Base-by-base conservation (phyloP, 2,888 invertebrate genomes). In the Campoletis raptor region DNA sequence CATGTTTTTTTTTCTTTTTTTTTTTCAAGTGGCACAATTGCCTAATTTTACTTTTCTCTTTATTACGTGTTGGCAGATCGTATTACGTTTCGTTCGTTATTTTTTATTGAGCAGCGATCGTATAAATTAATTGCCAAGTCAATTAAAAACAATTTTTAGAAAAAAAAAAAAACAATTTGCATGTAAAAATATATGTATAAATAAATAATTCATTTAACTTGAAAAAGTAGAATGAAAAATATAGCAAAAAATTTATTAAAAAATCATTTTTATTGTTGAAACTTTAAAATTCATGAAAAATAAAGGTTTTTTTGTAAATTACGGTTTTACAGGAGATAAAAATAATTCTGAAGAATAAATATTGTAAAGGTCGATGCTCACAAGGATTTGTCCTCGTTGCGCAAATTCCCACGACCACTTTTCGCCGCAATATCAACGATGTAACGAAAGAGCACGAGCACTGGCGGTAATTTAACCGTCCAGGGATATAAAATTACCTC, bases 391-490 rank as follows among this genome's bases (percentile, higher is more conserved):
- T 30, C 45, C 54, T 81, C 48, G 40, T 72, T 40, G 37, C 18
- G 79, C 48, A 69, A 86, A 88, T 90, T 90, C 90, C 88, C 88
- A 89, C 88, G 87, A 86, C 81, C 82, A 82, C 57, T 82, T 30
- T 30, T 83, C 81, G 81, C 83, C 87, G 69, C 84, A 81, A 85
- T 85, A 85, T 86, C 85, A 86, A 74, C 83, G 77, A 82, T 40
- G 61, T 15, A 48, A 67, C 37, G 72, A 72, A 21, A 66, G 24
- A 73, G 12, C 36, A n/a, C 64, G 37, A 74, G 69, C 54, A 74
- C n/a, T 61, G 69, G 72, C 83, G 87, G 90, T 89, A 84, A 89
- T 88, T 90, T 85, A 88, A 87, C 86, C 88, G 64, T 87, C 85
- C 66, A 81, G 85, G 80, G 83, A 83, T 87, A 87, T 90, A 87